These are phyloP conservation scores for Haliclona indistincta DNA, from an alignment of 37 sponge, comb jelly and placozoan species.

Conservation along the genomic window DNA sequence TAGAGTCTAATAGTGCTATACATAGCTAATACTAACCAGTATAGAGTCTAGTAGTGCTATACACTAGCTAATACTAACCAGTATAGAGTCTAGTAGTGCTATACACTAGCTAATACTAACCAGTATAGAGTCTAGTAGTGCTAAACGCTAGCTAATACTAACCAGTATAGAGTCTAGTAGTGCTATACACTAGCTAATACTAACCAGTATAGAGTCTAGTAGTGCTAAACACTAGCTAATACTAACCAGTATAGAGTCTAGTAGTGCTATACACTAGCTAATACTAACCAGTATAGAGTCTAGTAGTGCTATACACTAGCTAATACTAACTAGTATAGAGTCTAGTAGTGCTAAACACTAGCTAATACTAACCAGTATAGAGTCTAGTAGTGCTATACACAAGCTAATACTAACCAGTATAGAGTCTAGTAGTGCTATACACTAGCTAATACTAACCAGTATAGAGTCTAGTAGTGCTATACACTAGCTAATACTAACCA, in stretches of 20 bases:
- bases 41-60: neutral
- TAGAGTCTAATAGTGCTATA: neutral
- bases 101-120: neutral
- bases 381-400: too few relatives aligned
- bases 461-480: too few relatives aligned
- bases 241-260: neutral
- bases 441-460: too few relatives aligned
- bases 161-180: neutral
- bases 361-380: too few relatives aligned
- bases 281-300: neutral
- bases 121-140: neutral
- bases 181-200: too few relatives aligned
- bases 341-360: neutral
- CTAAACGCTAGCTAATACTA: neutral
- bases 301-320: neutral
- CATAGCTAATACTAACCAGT: neutral
- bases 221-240: neutral
- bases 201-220: neutral
- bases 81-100: neutral
- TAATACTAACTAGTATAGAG: neutral
- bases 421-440: too few relatives aligned
- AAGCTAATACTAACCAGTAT: too few relatives aligned
- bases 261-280: neutral
- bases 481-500: constrained; percentile 43
- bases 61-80: neutral